Evolutionary conservation across 2,888 invertebrate genomes (phyloP), one percentile per base, ranked within the genome.

Genomic region (Cryptocephalus primarius): DNA sequence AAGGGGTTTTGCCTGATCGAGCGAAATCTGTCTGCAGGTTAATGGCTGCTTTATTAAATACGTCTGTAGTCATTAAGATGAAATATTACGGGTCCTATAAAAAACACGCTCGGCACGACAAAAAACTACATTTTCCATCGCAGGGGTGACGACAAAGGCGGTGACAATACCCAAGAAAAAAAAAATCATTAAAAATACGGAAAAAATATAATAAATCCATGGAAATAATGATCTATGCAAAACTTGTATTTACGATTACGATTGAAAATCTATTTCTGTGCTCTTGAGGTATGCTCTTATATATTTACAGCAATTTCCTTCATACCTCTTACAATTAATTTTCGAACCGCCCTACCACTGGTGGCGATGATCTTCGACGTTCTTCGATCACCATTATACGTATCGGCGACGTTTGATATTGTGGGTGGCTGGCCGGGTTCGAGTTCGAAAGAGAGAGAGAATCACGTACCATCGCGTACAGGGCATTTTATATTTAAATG

Each of bases 401-500:
- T 36, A 34, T 43, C 47, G 52, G 51, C 48, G 49, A 52, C 48
- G 55, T 43, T 51, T 50, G 46, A 52, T 56, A 56, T 57, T 48
- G 58, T 57, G 58, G 57, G 55, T 58, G 57, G 57, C 54, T 59
- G 56, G 22, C 22, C 6, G 22, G 22, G 22, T 22, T 22, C 22
- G 22, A 22, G 22, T 22, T 22, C 22, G 22, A 22, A 22, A 56
- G 55, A 57, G 56, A 56, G 22, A 58, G 56, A 56, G 57, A 59
- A 57, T 56, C 59, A 56, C 61, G 62, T 71, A 68, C 71, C 70
- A 71, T 60, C 63, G 59, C 60, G 71, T 71, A 66, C 71, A 58
- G 66, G 67, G 66, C 60, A 67, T 66, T 70, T 68, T 69, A 68
- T 69, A 70, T 70, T 71, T 70, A 70, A 70, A 70, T 70, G 65